Evolutionary conservation across 1,140 invertebrate genomes (phyloP).

Genomic region (Drosophila sproati): DNA sequence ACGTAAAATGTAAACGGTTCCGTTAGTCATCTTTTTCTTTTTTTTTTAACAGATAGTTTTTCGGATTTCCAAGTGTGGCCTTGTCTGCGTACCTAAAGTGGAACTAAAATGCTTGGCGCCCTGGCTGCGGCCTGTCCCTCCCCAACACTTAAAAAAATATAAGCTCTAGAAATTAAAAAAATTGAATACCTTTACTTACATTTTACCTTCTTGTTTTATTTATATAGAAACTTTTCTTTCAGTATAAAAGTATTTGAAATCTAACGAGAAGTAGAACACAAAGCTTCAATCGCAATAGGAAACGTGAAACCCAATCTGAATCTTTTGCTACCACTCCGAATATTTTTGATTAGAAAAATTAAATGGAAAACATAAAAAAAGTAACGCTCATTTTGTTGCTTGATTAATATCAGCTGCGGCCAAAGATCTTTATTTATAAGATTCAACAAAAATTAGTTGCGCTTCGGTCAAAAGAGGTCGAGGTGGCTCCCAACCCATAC

Average conservation of each 20-base stretch:
- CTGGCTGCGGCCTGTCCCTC: conserved; percentile 10
- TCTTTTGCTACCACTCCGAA: conserved; percentile 21
- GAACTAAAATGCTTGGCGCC: conserved; percentile 72
- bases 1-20: conserved; percentile 67
- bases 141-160: neutral
- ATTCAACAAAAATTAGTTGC: conserved; percentile 47
- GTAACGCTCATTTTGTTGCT: conserved; percentile 34
- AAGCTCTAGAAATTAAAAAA: too few species aligned
- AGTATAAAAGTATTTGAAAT: neutral
- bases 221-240: neutral
- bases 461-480: conserved; percentile 6
- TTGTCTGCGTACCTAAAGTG: conserved; percentile 54
- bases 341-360: conserved; percentile 23
- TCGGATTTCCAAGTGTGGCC: conserved; percentile 33
- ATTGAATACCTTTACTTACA: too few species aligned
- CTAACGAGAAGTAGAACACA: conserved; percentile 11
- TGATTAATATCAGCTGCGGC: conserved; percentile 45
- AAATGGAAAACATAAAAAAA: conserved; percentile 23
- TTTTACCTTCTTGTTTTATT: too few species aligned
- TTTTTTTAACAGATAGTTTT: neutral
- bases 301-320: conserved; percentile 7
- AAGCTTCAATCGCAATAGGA: neutral
- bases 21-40: conserved; percentile 62
- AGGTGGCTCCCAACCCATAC: neutral
- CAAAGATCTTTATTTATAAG: conserved; percentile 48